Base-by-base conservation (phyloP, 2,888 invertebrate genomes). In the Anodontia alba region DNA sequence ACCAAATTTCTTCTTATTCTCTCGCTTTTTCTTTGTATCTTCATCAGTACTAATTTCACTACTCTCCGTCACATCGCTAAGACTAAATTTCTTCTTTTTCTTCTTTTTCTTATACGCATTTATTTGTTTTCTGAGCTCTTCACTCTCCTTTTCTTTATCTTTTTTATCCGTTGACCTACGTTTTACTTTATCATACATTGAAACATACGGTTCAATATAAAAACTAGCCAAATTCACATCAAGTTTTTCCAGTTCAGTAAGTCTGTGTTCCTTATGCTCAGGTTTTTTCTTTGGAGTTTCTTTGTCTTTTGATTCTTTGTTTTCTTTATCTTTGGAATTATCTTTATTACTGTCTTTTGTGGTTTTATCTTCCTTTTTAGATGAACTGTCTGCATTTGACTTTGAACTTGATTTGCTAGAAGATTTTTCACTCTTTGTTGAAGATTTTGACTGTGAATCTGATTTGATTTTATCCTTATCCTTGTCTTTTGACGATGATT, bases 151-250 rank as follows among this genome's bases (percentile, higher is more conserved):
- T 93, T 97, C 90, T 46, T 90, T 89, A 77, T 91, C 91, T 81
- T 89, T 90, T 76, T 90, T 89, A 38, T 88, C 88, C 42, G 86
- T 91, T 17, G 93, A 91, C 36, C 93, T 81, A 26, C 93, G 80
- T 79, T 94, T 94, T 15, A 94, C 93, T 89, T 99, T 99, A 94
- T 99, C 99, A 94, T 99, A 99, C 99, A 99, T 99, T 15, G 98
- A 98, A 81, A 98, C 97, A 93, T 98, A 98, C 15, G 98, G 98
- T 80, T 97, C 98, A 74, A 87, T 82, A 51, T 80, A 77, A 79
- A 88, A 88, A 76, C 87, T 79, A 46, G 81, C 83, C 76, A 85
- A 83, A 62, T 89, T 86, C 57, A 86, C 84, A 69, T 89, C 84
- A 20, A 78, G 75, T 69, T 86, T 87, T 73, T 88, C 86, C 76